Percentiles rank a stretch among this genome's conserved stretches.
Conservation (phyloP, 2,797 vertebrate genomes). For the Zalophus californianus region DNA sequence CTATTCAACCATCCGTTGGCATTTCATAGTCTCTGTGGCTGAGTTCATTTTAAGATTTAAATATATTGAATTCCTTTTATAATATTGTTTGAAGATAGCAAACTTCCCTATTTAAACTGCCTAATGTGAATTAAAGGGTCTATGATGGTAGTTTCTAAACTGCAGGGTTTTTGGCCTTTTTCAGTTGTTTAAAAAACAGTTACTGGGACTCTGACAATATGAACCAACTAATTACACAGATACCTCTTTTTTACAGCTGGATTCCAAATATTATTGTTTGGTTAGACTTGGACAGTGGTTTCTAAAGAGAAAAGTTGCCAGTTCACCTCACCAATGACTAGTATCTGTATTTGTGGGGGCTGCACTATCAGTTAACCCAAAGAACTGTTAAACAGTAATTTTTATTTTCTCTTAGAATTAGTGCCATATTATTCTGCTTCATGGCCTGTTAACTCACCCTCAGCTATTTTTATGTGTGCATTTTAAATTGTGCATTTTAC, state of each 20-base stretch:
- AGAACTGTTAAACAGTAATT: conserved; percentile 54
- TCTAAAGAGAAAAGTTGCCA: conserved; percentile 39
- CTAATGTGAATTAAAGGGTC: conserved; percentile 39
- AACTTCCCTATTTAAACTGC: conserved; percentile 74
- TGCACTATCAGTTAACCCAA: conserved; percentile 56
- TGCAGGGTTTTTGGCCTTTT: background rate
- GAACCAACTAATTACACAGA: conserved; percentile 31
- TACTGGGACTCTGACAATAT: background rate
- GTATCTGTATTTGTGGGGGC: background rate
- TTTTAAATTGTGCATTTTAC: conserved; percentile 78
- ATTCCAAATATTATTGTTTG: background rate
- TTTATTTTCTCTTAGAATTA: conserved; percentile 79
- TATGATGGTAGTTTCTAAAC: conserved; percentile 48
- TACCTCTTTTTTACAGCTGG: background rate
- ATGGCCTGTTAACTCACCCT: conserved; percentile 75
- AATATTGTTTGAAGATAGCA: conserved; percentile 75
- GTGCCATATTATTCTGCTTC: conserved; percentile 73
- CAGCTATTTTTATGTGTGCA: conserved; percentile 77
- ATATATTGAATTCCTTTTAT: conserved; percentile 80
- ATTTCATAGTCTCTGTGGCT: conserved; percentile 87
- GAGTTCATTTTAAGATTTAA: conserved; percentile 87
- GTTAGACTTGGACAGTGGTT: background rate
- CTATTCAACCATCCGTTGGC: conserved; percentile 90
- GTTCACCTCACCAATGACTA: background rate
- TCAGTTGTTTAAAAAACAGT: background rate